These are phyloP conservation scores for Tetramorium parvispinum DNA, from an alignment of 1,140 invertebrate species.

Conservation along the genomic window DNA sequence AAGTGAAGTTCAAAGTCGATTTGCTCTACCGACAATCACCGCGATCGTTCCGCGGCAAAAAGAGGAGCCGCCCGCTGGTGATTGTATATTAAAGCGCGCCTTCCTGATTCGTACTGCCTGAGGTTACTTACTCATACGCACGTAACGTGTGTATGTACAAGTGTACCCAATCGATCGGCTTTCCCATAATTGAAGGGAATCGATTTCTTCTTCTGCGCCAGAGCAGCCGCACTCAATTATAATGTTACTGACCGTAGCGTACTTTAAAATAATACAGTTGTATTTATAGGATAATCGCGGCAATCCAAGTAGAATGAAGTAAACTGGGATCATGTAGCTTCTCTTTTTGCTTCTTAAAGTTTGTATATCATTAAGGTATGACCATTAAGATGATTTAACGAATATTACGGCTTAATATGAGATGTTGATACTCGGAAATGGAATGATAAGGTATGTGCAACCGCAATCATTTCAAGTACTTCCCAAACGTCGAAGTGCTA, in stretches of 20 bases:
- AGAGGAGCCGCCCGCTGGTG: slow-evolving; percentile 16
- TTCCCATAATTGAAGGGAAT: slow-evolving; percentile 26
- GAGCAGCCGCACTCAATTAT: background rate
- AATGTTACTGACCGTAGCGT: background rate
- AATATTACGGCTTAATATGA: background rate
- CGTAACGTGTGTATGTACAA: background rate
- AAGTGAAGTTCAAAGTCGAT: slow-evolving; percentile 58
- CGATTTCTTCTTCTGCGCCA: background rate
- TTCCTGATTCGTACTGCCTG: slow-evolving; percentile 22
- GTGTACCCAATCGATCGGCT: slow-evolving; percentile 16
- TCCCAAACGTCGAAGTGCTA: background rate
- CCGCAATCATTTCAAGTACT: background rate
- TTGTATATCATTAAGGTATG: background rate
- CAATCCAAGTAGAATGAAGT: background rate
- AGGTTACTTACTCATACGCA: background rate
- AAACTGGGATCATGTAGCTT: background rate
- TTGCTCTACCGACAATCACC: slow-evolving; percentile 40
- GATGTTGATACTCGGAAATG: slow-evolving; percentile 30
- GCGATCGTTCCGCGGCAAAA: background rate
- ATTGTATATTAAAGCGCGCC: slow-evolving; percentile 42
- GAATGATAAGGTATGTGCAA: background rate
- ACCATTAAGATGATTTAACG: background rate
- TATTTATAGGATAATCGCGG: background rate
- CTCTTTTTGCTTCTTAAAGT: background rate
- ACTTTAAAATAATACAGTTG: slow-evolving; percentile 2